Evolutionary conservation across 1,140 invertebrate species (phyloP).

Genomic region (Spodoptera frugiperda): DNA sequence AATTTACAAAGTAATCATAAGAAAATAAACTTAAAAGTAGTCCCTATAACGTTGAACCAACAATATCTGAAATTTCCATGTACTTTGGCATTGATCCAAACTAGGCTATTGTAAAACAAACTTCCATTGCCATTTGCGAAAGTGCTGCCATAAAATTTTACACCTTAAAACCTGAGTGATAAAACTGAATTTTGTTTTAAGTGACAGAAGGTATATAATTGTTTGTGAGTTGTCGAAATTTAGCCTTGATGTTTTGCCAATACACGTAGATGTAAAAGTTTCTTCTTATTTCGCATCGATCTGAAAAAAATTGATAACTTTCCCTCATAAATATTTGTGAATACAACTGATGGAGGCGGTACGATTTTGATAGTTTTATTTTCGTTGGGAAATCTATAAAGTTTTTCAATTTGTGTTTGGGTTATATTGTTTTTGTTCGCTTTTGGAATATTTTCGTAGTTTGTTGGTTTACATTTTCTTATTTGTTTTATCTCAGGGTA

Average conservation of each 20-base stretch:
- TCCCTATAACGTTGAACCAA: background rate
- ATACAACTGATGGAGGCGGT: background rate
- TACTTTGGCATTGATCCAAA: constrained; percentile 18
- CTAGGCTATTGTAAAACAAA: constrained; percentile 25
- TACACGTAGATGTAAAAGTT: constrained; percentile 13
- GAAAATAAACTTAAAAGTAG: background rate
- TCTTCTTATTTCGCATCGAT: background rate
- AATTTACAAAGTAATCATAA: no score
- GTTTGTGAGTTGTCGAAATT: constrained; percentile 24
- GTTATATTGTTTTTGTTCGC: background rate
- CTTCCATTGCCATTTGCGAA: background rate
- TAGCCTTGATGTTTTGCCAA: constrained; percentile 25
- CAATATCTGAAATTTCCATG: constrained; percentile 33
- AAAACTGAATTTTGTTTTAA: background rate
- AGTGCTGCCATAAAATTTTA: background rate
- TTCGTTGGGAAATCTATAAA: background rate
- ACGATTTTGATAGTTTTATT: background rate
- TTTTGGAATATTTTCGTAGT: background rate
- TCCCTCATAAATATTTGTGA: constrained; percentile 8
- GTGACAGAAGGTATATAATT: background rate
- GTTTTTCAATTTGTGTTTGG: background rate
- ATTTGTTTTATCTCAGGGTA: no score
- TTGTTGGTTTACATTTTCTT: background rate
- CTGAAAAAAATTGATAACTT: constrained; percentile 22
- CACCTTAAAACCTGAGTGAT: background rate